Evolutionary conservation across 2,797 vertebrate species (phyloP), one percentile per base, ranked within the genome.

Genomic region (Hyperoplus lanceolatus): DNA sequence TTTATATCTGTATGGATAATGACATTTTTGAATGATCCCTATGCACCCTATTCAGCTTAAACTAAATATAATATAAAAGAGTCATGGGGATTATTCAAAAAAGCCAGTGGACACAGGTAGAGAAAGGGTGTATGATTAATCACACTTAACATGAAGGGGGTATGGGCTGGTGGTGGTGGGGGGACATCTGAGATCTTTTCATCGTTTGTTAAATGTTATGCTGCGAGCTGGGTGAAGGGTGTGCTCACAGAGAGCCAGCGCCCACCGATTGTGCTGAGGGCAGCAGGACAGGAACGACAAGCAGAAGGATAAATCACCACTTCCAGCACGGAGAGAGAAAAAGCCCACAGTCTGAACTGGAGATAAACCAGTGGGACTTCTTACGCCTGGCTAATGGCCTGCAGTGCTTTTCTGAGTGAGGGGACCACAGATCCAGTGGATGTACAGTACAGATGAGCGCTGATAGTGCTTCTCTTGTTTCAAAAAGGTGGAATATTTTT

Each of bases 231-330:
- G 83, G 69, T 21, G 45, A 90, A 81, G 84, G 89, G 86, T 85
- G 82, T 70, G 81, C 79, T 90, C 78, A 77, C 86, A 86, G 72
- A 86, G 73, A 87, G 78, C 73, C 80, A 45, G 87, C 16, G 16
- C 70, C 6, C 46, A 36, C 74, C 48, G 82, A 90, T 93, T 89
- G 85, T 92, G 93, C 93, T 91, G 92, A 94, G 88, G 88, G 89
- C 88, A 91, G 93, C 91, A 92, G 92, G 91, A 85, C 75, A 38
- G 80, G 76, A 84, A 8, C 62, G 74, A 87, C 81, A 80, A 29
- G 87, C 64, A 71, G 70, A 79, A 85, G 88, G 88, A 94, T 93
- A 89, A 92, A 94, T 94, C 83, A 87, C 75, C 41, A 36, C 89
- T 85, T 72, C 79, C 69, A 77, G 87, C 16, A 10, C 81, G 60